Conservation (phyloP, 2,797 vertebrate genomes). For the Bovichtus diacanthus region DNA sequence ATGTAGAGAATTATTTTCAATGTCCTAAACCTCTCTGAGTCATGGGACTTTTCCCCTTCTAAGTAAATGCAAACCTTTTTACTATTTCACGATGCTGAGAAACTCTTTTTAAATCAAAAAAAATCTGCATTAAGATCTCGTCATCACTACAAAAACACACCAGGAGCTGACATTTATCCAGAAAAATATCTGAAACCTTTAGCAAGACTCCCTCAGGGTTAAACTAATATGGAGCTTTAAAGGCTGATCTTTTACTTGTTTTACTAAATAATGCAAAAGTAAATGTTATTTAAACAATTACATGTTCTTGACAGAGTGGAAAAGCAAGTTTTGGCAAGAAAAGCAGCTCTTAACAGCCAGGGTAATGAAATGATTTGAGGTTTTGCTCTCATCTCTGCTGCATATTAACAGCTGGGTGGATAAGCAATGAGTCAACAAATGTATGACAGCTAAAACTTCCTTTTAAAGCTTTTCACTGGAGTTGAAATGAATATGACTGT, state of each 20-base stretch:
- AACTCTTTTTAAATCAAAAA: background rate
- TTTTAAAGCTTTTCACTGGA: background rate
- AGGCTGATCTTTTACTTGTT: background rate
- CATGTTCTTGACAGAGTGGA: background rate
- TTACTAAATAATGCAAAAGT: background rate
- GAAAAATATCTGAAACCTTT: background rate
- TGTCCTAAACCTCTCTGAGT: background rate
- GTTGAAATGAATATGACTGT: background rate
- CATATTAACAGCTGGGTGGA: background rate
- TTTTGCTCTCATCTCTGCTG: background rate
- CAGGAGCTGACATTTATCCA: background rate
- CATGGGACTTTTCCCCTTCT: background rate
- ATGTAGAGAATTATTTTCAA: background rate
- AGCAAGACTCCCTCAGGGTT: background rate
- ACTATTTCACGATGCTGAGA: background rate
- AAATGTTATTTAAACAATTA: too few relatives aligned
- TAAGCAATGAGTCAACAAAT: background rate
- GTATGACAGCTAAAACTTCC: background rate
- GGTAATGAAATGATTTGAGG: background rate
- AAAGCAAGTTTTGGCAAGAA: background rate
- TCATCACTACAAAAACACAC: background rate
- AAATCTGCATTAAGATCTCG: background rate
- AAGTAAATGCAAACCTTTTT: background rate
- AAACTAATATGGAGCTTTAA: background rate
- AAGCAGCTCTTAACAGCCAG: background rate